phyloP scores from a whole-genome alignment of 2,888 invertebrate species.

The Oscheius sp. region DNA sequence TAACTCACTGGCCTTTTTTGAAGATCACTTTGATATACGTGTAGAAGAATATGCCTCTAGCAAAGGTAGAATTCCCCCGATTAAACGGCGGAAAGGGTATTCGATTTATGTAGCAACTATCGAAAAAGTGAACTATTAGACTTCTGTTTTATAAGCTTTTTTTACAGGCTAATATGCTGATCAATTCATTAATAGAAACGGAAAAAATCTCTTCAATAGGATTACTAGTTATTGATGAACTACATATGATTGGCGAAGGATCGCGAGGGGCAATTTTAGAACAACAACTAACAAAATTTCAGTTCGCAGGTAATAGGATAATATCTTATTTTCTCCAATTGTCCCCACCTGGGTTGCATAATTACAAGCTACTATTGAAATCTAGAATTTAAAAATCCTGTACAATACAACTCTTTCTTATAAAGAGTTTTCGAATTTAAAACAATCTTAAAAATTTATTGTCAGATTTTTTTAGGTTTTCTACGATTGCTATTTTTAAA shows the following conservation, averaged over 20 bases:
- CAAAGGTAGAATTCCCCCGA: slow-evolving; percentile 79
- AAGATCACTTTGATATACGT: slow-evolving; percentile 84
- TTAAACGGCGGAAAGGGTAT: slow-evolving; percentile 79
- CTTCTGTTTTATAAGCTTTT: background rate
- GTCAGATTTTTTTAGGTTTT: too few relatives aligned
- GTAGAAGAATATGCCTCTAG: slow-evolving; percentile 94
- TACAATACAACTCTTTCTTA: too few relatives aligned
- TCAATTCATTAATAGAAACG: slow-evolving; percentile 83
- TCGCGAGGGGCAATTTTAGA: slow-evolving; percentile 87
- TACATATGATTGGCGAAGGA: slow-evolving; percentile 86
- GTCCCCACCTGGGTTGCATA: too few relatives aligned
- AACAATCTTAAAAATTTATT: too few relatives aligned
- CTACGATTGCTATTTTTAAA: too few relatives aligned
- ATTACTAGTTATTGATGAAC: slow-evolving; percentile 85
- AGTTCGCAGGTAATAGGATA: slow-evolving; percentile 68
- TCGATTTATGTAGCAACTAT: slow-evolving; percentile 91
- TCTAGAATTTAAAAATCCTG: too few relatives aligned
- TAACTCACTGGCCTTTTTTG: slow-evolving; percentile 84
- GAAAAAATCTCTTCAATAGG: slow-evolving; percentile 81
- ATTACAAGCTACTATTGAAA: too few relatives aligned
- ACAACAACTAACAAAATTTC: slow-evolving; percentile 82
- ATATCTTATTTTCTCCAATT: too few relatives aligned
- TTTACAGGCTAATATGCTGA: slow-evolving; percentile 78
- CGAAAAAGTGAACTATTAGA: slow-evolving; percentile 77
- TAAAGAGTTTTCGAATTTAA: too few relatives aligned